Percentiles rank a stretch among this genome's conserved stretches.
Conservation (phyloP, 2,888 invertebrate genomes). For the Heliothis peltigera region DNA sequence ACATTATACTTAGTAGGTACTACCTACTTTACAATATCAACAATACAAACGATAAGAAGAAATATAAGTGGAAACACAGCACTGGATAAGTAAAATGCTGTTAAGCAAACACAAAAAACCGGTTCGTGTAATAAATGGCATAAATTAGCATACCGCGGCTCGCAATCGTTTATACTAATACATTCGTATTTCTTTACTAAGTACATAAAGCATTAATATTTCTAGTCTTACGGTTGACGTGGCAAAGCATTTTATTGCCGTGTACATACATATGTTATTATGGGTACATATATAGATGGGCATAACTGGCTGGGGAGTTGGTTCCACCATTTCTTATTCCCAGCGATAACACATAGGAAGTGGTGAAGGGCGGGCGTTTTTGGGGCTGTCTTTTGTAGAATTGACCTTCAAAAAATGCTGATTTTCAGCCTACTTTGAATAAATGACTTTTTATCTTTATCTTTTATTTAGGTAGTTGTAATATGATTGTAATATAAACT, state of each 20-base stretch:
- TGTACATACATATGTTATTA: not conserved
- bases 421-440: no score
- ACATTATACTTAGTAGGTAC: no score
- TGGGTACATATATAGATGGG: not conserved
- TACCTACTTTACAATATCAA: conserved; percentile 1
- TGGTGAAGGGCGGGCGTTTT: no score
- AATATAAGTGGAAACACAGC: conserved; percentile 17
- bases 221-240: not conserved
- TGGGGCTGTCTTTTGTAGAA: no score
- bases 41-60: not conserved
- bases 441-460: no score
- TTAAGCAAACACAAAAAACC: conserved; percentile 28
- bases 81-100: conserved; percentile 16
- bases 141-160: conserved; percentile 38
- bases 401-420: no score
- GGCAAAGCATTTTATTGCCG: not conserved
- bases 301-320: no score
- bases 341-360: no score
- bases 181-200: conserved; percentile 19
- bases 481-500: no score
- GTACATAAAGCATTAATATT: conserved; percentile 7
- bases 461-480: no score
- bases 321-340: no score
- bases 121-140: conserved; percentile 42
- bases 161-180: conserved; percentile 20